Evolutionary conservation across 37 sponge, comb jelly and placozoan species (phyloP), one percentile per base, ranked within the genome.

Genomic region (Halichondria panicea): DNA sequence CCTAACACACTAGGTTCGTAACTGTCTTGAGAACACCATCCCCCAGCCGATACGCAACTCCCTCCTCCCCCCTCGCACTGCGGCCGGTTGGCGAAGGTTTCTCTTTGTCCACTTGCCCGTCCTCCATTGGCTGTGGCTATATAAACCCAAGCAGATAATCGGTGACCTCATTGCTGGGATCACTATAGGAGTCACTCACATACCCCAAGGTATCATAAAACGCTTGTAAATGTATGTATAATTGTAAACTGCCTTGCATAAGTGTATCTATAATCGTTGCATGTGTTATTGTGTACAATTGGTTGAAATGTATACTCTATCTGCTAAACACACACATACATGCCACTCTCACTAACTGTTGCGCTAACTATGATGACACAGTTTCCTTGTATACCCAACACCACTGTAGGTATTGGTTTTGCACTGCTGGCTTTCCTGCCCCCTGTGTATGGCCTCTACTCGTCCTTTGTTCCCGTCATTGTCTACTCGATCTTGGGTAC

Each of bases 401-500:
- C n/a, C n/a, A n/a, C 7, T 31, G 11, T 41, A 81, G 82, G 82
- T 3, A 81, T 81, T 50, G 82, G 82, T 13, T 81, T 81, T 81
- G 84, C 93, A 38, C 68, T 89, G 61, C 66, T 93, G n/a, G 90
- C 94, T n/a, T 45, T 25, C 37, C 80, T 89, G 30, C 84, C 79
- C 68, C 87, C 90, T 42, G 84, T 83, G 12, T 89, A 74, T 64
- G 94, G 94, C 12, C 73, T 90, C 57, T 90, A 90, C 69, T 77
- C 88, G 22, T 89, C 92, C 43, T 87, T 90, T 42, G 25, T 90
- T 1, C 88, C 92, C 55, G 79, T 82, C 4, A 42, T 94, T 22
- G 41, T 90, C 3, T 90, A 90, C 72, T 65, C 95, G 44, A 70
- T 90, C 39, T 82, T 93, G 52, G 94, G 94, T 1, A 81, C 87